A percentile compares a stretch with the other conserved stretches of the same genome.
phyloP scores from a whole-genome alignment of 2,888 invertebrate genomes.

The Alitta virens region DNA sequence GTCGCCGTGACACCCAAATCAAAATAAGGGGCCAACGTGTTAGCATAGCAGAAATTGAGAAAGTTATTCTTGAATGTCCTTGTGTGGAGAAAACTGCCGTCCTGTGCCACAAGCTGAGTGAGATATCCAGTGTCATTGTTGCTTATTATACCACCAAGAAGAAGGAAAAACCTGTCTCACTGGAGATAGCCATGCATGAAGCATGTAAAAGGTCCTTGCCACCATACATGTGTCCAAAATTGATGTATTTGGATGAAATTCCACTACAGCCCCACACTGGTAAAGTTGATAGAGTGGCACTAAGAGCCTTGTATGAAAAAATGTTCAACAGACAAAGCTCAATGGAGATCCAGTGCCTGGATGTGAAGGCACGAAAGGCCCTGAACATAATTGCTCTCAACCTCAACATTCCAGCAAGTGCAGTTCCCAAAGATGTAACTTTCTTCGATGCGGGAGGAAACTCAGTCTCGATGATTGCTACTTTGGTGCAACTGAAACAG shows the following conservation, averaged over 20 bases:
- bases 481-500: constrained; percentile 21
- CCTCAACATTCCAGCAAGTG: constrained; percentile 18
- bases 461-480: constrained; percentile 27
- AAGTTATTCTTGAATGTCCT: constrained; percentile 12
- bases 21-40: constrained; percentile 61
- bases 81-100: constrained; percentile 76
- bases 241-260: constrained; percentile 64
- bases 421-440: constrained; percentile 28
- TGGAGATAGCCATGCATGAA: constrained; percentile 12
- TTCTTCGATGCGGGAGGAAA: constrained; percentile 42
- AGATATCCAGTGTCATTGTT: constrained; percentile 22
- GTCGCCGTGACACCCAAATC: constrained; percentile 59
- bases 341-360: constrained; percentile 16
- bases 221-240: constrained; percentile 73
- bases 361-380: constrained; percentile 21
- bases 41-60: constrained; percentile 77
- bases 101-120: constrained; percentile 68
- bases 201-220: constrained; percentile 59
- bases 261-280: constrained; percentile 78
- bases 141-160: constrained; percentile 19
- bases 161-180: neutral
- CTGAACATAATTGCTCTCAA: constrained; percentile 24
- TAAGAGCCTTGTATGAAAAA: constrained; percentile 49
- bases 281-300: constrained; percentile 77
- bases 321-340: constrained; percentile 23